Conservation (phyloP, 2,888 invertebrate species). For the Volucella inflata region DNA sequence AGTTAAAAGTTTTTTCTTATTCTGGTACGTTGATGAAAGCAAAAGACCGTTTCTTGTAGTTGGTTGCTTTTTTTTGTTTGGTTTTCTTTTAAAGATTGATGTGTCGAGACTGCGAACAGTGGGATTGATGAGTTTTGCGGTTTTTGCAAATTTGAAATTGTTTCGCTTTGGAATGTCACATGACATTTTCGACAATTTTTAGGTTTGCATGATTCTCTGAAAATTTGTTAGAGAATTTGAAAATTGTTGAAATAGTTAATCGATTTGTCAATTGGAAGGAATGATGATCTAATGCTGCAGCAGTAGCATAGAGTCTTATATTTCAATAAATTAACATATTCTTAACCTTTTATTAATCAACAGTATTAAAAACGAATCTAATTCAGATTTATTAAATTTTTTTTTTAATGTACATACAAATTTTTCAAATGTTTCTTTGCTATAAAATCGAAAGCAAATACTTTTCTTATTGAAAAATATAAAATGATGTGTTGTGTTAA, state of each 20-base stretch:
- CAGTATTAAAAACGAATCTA: too few species aligned
- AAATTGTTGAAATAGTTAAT: slow-evolving; percentile 4
- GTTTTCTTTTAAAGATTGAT: slow-evolving; percentile 41
- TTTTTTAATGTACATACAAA: too few species aligned
- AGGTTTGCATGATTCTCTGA: background rate
- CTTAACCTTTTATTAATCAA: too few species aligned
- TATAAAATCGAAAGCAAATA: too few species aligned
- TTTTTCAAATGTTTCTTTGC: too few species aligned
- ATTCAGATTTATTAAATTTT: too few species aligned
- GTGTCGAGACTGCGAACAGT: slow-evolving; percentile 39
- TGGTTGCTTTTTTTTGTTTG: slow-evolving; percentile 12
- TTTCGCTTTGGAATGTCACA: background rate
- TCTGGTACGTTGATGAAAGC: slow-evolving; percentile 29
- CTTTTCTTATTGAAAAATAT: too few species aligned
- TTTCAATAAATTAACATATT: too few species aligned
- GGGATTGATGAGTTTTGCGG: slow-evolving; percentile 55
- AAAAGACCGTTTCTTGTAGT: slow-evolving; percentile 56
- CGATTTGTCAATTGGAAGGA: too few species aligned
- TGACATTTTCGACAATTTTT: slow-evolving; percentile 18
- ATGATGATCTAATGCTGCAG: too few species aligned
- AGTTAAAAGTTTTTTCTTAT: slow-evolving; percentile 55
- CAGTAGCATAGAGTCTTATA: too few species aligned
- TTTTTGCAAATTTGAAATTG: slow-evolving; percentile 35
- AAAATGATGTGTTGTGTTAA: too few species aligned
- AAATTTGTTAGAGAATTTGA: slow-evolving; percentile 15